phyloP scores from a whole-genome alignment of 2,888 invertebrate genomes.

The Hirtodrosophila trivittata region DNA sequence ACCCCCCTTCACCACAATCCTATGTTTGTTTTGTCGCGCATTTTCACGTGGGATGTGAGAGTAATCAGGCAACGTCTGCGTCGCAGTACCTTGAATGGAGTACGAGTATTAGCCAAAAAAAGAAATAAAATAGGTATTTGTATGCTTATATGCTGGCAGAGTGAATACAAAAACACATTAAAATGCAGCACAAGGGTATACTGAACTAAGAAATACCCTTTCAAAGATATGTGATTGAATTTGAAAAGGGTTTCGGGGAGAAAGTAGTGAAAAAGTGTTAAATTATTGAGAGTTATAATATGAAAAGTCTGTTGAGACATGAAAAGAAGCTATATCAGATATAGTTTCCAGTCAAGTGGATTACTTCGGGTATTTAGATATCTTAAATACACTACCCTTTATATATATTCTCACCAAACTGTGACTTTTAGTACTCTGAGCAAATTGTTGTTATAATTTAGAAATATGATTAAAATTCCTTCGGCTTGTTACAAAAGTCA shows the following conservation, averaged over 20 bases:
- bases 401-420: too few species aligned
- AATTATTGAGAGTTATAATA: neutral
- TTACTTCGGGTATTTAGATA: too few species aligned
- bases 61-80: constrained; percentile 36
- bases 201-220: neutral
- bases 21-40: constrained; percentile 49
- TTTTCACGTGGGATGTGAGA: constrained; percentile 44
- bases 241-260: neutral
- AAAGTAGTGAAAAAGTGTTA: neutral
- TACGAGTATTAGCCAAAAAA: constrained; percentile 38
- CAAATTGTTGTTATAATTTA: too few species aligned
- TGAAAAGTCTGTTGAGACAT: too few species aligned
- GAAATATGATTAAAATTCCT: too few species aligned
- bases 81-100: constrained; percentile 38
- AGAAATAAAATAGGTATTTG: constrained; percentile 19
- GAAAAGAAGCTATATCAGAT: too few species aligned
- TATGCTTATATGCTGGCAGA: constrained; percentile 6
- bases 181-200: neutral
- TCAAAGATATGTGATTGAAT: neutral
- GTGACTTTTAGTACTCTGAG: too few species aligned
- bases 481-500: too few species aligned
- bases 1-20: constrained; percentile 1
- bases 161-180: neutral
- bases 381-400: too few species aligned
- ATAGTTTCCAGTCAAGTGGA: too few species aligned